Conservation (phyloP, 2,113 vertebrate species). For the Hyaena hyaena region DNA sequence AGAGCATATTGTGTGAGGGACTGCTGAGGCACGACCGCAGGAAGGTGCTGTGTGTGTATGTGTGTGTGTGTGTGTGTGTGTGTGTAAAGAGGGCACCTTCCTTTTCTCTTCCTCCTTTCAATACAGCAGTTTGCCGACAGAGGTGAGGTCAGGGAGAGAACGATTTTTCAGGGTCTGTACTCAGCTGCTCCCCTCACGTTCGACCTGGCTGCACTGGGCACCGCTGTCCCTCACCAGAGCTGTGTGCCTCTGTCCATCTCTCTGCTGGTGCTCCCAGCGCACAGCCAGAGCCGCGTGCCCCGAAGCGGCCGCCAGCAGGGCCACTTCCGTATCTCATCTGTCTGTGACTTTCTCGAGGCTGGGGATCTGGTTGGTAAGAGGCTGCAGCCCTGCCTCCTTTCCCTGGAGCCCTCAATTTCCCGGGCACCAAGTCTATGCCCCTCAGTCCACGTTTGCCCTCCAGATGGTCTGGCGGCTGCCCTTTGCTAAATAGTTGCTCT, state of each 20-base stretch:
- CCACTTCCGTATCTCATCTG: background rate
- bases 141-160: background rate
- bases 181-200: background rate
- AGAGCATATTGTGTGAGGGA: slow-evolving; percentile 70
- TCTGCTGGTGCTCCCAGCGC: rapidly evolving
- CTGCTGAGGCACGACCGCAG: slow-evolving; percentile 52
- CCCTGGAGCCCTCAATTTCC: background rate
- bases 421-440: rapidly evolving
- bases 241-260: rapidly evolving
- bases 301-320: background rate
- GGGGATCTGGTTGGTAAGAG: background rate
- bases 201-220: background rate
- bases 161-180: background rate
- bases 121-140: background rate
- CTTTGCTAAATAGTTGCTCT: background rate
- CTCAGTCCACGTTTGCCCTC: background rate
- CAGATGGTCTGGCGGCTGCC: background rate
- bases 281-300: background rate
- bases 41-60: background rate
- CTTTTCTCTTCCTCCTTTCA: background rate
- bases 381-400: background rate
- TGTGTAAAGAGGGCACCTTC: background rate
- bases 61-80: slow-evolving; percentile 38
- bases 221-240: rapidly evolving
- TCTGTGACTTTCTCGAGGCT: background rate